A percentile compares a stretch with the other conserved stretches of the same genome.
phyloP scores from a whole-genome alignment of 1,140 invertebrate genomes.

The Drosophila neocordata region DNA sequence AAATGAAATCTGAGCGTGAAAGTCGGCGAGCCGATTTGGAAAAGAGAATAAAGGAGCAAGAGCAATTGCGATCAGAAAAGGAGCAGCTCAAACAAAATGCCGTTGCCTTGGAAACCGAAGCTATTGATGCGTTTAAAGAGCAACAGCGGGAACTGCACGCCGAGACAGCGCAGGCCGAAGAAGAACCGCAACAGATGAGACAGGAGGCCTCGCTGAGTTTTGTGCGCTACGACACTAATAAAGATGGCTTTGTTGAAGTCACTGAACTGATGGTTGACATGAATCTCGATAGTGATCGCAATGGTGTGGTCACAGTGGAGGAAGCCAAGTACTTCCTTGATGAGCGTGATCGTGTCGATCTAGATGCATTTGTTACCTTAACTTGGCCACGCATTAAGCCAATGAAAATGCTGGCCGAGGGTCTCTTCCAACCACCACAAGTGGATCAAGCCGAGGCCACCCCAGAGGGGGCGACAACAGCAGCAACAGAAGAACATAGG shows the following conservation, averaged over 20 bases:
- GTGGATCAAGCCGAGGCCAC: constrained; percentile 77
- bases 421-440: constrained; percentile 85
- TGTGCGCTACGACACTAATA: constrained; percentile 89
- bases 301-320: constrained; percentile 89
- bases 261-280: constrained; percentile 90
- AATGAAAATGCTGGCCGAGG: constrained; percentile 88
- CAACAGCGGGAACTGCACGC: constrained; percentile 86
- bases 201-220: constrained; percentile 89
- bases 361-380: constrained; percentile 88
- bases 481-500: neutral
- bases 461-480: constrained; percentile 35
- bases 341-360: constrained; percentile 87
- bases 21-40: constrained; percentile 88
- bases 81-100: constrained; percentile 88
- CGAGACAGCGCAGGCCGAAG: constrained; percentile 85
- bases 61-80: constrained; percentile 88
- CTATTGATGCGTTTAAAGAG: constrained; percentile 90
- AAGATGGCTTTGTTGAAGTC: constrained; percentile 89
- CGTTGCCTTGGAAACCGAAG: constrained; percentile 89
- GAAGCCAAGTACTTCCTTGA: constrained; percentile 93
- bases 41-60: constrained; percentile 88
- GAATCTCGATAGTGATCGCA: constrained; percentile 94
- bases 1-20: constrained; percentile 88
- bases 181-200: constrained; percentile 70
- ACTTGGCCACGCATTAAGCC: constrained; percentile 92